phyloP scores from a whole-genome alignment of 2,888 invertebrate genomes.

The Melolontha melolontha region DNA sequence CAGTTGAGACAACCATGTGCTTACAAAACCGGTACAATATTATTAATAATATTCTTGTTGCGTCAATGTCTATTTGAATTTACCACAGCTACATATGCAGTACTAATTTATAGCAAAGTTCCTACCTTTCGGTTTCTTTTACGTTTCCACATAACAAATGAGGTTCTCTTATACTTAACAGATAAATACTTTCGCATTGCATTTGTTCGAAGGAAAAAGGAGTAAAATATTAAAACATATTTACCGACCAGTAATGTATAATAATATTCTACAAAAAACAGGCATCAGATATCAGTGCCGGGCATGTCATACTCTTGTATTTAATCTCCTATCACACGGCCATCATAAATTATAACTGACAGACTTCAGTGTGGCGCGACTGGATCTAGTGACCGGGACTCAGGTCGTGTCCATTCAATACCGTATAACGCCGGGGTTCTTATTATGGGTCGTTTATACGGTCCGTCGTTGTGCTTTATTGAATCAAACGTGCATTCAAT shows the following conservation, averaged over 20 bases:
- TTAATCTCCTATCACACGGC: constrained; percentile 55
- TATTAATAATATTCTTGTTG: neutral
- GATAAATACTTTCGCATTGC: constrained; percentile 9
- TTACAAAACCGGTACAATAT: constrained; percentile 6
- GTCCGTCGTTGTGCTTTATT: constrained; percentile 16
- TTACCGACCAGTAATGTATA: constrained; percentile 35
- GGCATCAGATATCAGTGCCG: constrained; percentile 53
- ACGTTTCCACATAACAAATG: neutral
- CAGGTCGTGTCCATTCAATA: constrained; percentile 47
- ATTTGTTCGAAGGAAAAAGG: neutral
- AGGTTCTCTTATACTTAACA: neutral
- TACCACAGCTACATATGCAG: neutral
- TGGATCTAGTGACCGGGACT: constrained; percentile 49
- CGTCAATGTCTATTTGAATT: neutral
- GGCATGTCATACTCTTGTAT: constrained; percentile 56
- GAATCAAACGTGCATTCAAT: constrained; percentile 34
- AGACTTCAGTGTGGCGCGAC: constrained; percentile 51
- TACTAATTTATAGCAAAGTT: constrained; percentile 1
- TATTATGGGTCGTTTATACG: constrained; percentile 23
- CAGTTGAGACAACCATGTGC: neutral
- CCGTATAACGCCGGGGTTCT: constrained; percentile 23
- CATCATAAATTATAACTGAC: constrained; percentile 56
- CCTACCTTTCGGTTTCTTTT: neutral
- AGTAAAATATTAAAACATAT: constrained; percentile 35
- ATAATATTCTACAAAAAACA: constrained; percentile 48